Base-by-base conservation (phyloP, 2,888 invertebrate genomes). In the Mechanitis mazaeus region DNA sequence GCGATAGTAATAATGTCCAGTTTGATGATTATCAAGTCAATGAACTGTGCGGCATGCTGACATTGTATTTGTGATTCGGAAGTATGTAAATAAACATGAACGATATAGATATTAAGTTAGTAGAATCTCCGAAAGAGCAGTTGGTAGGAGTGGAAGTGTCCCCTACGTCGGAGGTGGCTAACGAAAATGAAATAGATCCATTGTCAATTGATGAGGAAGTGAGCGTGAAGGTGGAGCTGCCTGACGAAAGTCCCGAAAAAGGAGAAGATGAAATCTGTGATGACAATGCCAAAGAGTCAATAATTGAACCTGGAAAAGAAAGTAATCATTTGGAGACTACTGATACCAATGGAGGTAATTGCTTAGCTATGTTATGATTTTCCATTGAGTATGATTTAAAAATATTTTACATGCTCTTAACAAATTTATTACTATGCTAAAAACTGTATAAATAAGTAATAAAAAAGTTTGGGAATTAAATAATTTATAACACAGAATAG, bases 21-120 rank as follows among this genome's bases (percentile, higher is more conserved):
- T 76, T 83, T 81, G 78, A 76, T 80, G 77, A 78, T 79, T 78
- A 77, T 73, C 71, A 74, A 83, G 85, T 85, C 86, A 81, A 75
- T 83, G 83, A 85, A 85, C 83, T 69, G 72, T 77, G 79, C 85
- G 81, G 85, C 83, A 79, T 87, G 83, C 81, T 84, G 83, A 84
- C 80, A 77, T 81, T 82, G 85, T 84, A 80, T 78, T 72, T 78
- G 79, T 78, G 80, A 79, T 75, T 83, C 81, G 81, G 78, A 89
- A 90, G 84, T 87, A 90, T 90, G 89, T 89, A 87, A 88, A 88
- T 89, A 89, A 90, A 87, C 87, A 90, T 90, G 89, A 89, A 89
- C 82, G 88, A 88, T 87, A 84, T 84, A 84, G 85, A 80, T 75
- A 80, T 85, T 74, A 88, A 88, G 83, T 80, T 81, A 83, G 84